Conservation (phyloP, 2,113 vertebrate genomes). For the Protomyctophum bolini region DNA sequence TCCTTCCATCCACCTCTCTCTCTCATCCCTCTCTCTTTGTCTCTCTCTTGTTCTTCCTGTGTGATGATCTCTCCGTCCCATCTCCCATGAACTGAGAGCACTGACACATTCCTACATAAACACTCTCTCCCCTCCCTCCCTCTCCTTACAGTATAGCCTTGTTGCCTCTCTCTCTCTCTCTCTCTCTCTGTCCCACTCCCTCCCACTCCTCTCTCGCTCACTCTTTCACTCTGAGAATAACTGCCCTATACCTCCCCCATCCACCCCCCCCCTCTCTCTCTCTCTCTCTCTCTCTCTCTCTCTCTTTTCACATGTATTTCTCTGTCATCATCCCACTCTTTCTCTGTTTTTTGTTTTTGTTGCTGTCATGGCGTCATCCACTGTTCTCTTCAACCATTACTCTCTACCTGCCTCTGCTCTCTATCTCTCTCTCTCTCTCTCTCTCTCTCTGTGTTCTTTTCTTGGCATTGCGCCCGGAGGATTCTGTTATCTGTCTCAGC, state of each 20-base stretch:
- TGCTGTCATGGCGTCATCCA: too few relatives aligned
- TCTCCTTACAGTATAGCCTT: conserved; percentile 35
- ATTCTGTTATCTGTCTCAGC: conserved; percentile 34
- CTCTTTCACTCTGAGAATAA: conserved; percentile 17
- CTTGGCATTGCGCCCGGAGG: conserved; percentile 25
- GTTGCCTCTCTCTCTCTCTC: conserved; percentile 59
- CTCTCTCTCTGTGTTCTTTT: conserved; percentile 2
- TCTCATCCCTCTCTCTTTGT: conserved; percentile 20
- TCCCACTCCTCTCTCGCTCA: conserved; percentile 12
- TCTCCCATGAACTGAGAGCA: conserved; percentile 49
- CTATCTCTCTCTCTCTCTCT: conserved; percentile 7
- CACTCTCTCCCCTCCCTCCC: conserved; percentile 22
- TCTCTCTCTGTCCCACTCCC: conserved; percentile 49
- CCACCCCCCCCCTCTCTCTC: conserved; percentile 12
- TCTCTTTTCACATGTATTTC: conserved; percentile 1
- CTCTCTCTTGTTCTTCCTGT: conserved; percentile 37
- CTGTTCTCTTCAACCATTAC: neutral
- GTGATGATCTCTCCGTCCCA: conserved; percentile 56
- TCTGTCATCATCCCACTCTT: neutral
- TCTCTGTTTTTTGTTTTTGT: neutral
- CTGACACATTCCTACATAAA: conserved; percentile 66
- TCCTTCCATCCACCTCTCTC: conserved; percentile 2
- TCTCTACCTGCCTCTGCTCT: neutral
- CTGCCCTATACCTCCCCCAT: conserved; percentile 14
- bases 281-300: conserved; percentile 19